Base-by-base conservation (phyloP, 2,113 vertebrate genomes). In the Nerophis lumbriciformis region DNA sequence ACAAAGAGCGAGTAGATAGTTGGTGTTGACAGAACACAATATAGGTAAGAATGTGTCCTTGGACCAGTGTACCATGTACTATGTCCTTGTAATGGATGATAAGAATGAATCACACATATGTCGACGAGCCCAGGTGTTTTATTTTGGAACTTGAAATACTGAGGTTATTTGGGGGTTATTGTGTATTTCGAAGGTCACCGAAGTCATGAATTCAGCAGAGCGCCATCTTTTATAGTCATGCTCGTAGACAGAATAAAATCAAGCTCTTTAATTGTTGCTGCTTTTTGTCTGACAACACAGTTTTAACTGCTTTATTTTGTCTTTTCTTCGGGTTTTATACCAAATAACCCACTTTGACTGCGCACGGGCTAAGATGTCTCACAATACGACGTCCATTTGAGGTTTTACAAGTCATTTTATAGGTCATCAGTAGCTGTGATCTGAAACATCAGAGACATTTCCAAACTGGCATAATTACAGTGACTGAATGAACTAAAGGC, bases 131-230 rank as follows among this genome's bases (percentile, higher is more conserved):
- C 68, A 64, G 55, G 52, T 51, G 64, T 59, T 61, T 66, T 39
- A 69, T 59, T 66, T 63, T 61, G 59, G 56, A 44, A 42, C 76
- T 68, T 65, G 56, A 72, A 65, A 39, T 75, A 66, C 71, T 54
- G 70, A 73, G 60, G 69, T 72, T 65, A 62, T 66, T 64, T 61
- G 42, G 66, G 66, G 71, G 50, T 61, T 77, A 75, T 71, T 74
- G 21, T 63, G 76, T 4, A 66, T 80, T 74, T 63, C 69, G 58
- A 48, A 69, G 65, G 72, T 66, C 75, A 66, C n/a, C 49, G 66
- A 59, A 50, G 60, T 65, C 48, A 39, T 60, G 11, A 62, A 74
- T 71, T 76, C 66, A 69, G 45, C 77, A 71, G 57, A 56, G 63
- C 54, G 66, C 58, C 1, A 2, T 72, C 11, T 65, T 80, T 73